Base-by-base conservation (phyloP, 2,888 invertebrate genomes). In the Lithosia quadra region DNA sequence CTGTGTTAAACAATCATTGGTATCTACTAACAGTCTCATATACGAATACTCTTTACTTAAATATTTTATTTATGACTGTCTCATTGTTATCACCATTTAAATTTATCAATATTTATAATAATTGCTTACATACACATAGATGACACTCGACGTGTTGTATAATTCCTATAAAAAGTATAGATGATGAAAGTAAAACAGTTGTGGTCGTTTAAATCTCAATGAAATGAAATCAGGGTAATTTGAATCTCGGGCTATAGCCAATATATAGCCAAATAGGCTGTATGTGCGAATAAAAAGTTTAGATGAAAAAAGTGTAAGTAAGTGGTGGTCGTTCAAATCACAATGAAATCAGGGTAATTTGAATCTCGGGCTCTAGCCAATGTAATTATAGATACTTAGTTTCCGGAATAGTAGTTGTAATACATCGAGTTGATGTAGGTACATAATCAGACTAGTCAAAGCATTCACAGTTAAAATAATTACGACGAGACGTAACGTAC, bases 381-480 rank as follows among this genome's bases (percentile, higher is more conserved):
- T 36, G 13, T 36, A 36, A 36, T 2, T 0, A 36, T 36, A 11
- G 11, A 39, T 0, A n/a, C n/a, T n/a, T n/a, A 15, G 8, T 15
- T 43, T 43, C 43, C 0, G 5, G 43, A 15, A 43, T 18, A 43
- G 18, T 18, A 43, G 18, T 43, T 43, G 7, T 43, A 43, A 18
- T n/a, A 49, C n/a, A 49, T n/a, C 8, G 9, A n/a, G n/a, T 49
- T n/a, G 18, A n/a, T n/a, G 9, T 18, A n/a, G 7, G n/a, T n/a
- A n/a, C n/a, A n/a, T 49, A n/a, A n/a, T n/a, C 49, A 9, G 9
- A n/a, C n/a, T 49, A 49, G 49, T n/a, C n/a, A n/a, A 49, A 49
- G n/a, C 49, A n/a, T 49, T 49, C 49, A 49, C 49, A 49, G 49
- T 49, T 49, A 49, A 49, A n/a, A 49, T 49, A 8, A 49, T 49